phyloP scores from a whole-genome alignment of 2,888 invertebrate genomes.

The Caenorhabditis macrosperma region DNA sequence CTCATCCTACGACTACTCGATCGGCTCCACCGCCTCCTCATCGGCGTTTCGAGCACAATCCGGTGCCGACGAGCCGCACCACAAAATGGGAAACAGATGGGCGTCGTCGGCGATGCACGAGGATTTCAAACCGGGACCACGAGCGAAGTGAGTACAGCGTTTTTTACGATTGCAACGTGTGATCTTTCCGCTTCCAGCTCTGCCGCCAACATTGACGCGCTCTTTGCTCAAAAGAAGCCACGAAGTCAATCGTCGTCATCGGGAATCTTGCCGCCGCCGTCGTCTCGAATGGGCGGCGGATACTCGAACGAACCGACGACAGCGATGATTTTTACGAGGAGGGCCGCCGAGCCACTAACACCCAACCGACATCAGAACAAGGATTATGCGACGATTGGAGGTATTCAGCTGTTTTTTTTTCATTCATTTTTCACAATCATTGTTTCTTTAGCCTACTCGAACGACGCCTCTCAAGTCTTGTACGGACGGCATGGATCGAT shows the following conservation, averaged over 20 bases:
- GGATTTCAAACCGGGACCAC: conserved; percentile 43
- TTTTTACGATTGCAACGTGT: neutral
- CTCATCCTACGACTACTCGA: conserved; percentile 46
- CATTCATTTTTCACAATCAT: too few relatives aligned
- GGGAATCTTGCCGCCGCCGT: neutral
- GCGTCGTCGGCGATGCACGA: too few relatives aligned
- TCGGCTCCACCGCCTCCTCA: conserved; percentile 19
- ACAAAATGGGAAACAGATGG: conserved; percentile 20
- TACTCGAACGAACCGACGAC: neutral
- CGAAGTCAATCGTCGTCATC: conserved; percentile 7
- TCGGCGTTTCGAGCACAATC: conserved; percentile 26
- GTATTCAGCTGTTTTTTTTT: too few relatives aligned
- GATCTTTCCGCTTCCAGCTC: conserved; percentile 12
- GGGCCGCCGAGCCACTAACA: neutral
- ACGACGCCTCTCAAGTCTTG: conserved; percentile 1
- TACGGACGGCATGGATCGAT: conserved; percentile 22
- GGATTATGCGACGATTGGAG: conserved; percentile 46
- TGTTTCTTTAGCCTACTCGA: conserved; percentile 36
- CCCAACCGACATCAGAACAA: too few relatives aligned
- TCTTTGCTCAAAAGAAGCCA: conserved; percentile 28
- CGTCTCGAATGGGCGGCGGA: conserved; percentile 32
- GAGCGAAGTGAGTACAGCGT: conserved; percentile 9
- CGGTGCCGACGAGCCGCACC: conserved; percentile 7
- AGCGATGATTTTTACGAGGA: conserved; percentile 5
- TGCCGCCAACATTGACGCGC: conserved; percentile 55